Conservation (phyloP, 2,797 vertebrate species). For the Trematomus bernacchii region DNA sequence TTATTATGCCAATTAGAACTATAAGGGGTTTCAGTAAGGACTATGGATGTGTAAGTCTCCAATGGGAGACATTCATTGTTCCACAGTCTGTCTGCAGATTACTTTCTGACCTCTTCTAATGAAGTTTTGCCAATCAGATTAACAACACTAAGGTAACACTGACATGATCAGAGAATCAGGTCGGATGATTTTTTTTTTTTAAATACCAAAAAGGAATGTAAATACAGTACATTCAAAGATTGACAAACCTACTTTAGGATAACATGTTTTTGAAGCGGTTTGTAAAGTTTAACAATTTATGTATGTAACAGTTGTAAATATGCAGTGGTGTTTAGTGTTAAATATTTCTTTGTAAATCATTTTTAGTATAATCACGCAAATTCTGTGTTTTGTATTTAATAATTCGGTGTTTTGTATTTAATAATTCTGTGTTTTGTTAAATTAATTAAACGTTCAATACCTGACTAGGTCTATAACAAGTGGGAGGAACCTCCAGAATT, state of each 20-base stretch:
- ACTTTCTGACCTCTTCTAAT: background rate
- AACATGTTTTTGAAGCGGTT: background rate
- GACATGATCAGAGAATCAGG: constrained; percentile 10
- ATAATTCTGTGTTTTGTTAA: too few species aligned
- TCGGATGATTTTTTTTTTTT: too few species aligned
- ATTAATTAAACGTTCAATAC: too few species aligned
- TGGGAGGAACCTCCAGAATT: too few species aligned
- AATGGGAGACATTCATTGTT: constrained; percentile 44
- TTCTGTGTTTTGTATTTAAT: too few species aligned
- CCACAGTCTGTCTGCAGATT: constrained; percentile 32
- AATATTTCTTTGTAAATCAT: background rate
- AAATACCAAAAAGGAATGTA: background rate
- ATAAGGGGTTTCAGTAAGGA: constrained; percentile 47
- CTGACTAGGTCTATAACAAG: too few species aligned
- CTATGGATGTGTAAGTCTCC: constrained; percentile 46
- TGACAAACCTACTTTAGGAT: too few species aligned
- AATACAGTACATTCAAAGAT: background rate
- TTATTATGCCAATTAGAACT: constrained; percentile 65
- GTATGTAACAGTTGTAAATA: too few species aligned
- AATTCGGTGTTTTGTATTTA: too few species aligned
- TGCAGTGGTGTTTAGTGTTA: background rate
- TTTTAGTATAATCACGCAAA: too few species aligned
- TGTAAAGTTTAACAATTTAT: background rate
- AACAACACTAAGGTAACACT: background rate
- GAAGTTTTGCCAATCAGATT: constrained; percentile 18